Evolutionary conservation across 2,888 invertebrate species (phyloP).

Genomic region (Pyrrhopygopsis socrates): DNA sequence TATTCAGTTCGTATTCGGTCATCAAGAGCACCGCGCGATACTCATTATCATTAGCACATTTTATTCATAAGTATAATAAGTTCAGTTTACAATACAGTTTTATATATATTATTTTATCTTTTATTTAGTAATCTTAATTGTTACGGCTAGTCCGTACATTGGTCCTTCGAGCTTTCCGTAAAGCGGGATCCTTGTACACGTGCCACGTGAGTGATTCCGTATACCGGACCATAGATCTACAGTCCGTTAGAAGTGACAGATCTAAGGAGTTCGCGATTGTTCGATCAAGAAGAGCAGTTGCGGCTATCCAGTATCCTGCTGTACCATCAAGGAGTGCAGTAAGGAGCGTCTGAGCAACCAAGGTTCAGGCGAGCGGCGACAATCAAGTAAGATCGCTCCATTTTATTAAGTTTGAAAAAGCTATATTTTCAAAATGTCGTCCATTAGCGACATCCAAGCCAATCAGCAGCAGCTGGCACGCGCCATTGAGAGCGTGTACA

Average conservation of each 20-base stretch:
- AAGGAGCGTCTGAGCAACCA: background rate
- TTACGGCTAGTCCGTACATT: slow-evolving; percentile 1
- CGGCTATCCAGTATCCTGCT: background rate
- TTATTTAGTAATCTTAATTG: background rate
- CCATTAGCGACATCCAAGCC: background rate
- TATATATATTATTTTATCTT: background rate
- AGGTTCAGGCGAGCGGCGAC: background rate
- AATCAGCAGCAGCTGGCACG: background rate
- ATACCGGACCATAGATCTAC: slow-evolving; percentile 1
- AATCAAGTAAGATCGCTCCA: background rate
- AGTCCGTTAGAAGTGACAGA: background rate
- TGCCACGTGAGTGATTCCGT: background rate
- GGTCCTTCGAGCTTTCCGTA: slow-evolving; percentile 17
- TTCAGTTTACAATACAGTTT: background rate
- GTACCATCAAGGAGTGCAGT: background rate
- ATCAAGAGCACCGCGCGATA: no score
- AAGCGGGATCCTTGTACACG: slow-evolving; percentile 4
- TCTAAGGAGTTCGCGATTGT: background rate
- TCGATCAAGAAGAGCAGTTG: background rate
- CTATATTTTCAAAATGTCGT: background rate
- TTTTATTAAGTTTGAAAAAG: background rate
- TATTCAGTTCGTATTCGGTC: no score
- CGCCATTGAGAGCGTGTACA: background rate
- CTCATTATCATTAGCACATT: background rate
- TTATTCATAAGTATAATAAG: background rate